A percentile compares a stretch with the other conserved stretches of the same genome.
phyloP scores from a whole-genome alignment of 2,888 invertebrate genomes.

The Strigamia maritima region DNA sequence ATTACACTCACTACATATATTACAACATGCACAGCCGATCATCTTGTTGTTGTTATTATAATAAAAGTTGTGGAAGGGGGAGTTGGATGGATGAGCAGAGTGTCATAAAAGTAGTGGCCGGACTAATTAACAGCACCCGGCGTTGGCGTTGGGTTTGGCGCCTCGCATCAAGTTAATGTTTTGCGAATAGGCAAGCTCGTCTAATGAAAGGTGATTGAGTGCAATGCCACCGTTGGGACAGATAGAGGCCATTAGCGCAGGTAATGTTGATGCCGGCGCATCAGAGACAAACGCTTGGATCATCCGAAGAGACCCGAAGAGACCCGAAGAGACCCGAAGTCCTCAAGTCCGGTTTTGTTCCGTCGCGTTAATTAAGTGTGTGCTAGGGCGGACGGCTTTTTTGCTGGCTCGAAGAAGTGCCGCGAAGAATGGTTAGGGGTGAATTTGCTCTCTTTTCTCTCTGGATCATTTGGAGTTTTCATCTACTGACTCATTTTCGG shows the following conservation, averaged over 20 bases:
- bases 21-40: neutral
- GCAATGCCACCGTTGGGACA: conserved; percentile 27
- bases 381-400: too few species aligned
- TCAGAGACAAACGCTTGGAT: too few species aligned
- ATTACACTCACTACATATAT: conserved; percentile 16
- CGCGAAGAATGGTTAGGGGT: neutral
- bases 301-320: too few species aligned
- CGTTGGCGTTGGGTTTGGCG: too few species aligned
- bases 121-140: conserved; percentile 16
- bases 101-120: conserved; percentile 18
- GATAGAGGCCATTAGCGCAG: conserved; percentile 13
- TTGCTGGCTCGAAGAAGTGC: neutral
- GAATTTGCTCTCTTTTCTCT: neutral
- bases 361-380: too few species aligned
- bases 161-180: conserved; percentile 10
- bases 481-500: conserved; percentile 1
- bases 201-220: conserved; percentile 30
- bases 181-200: conserved; percentile 13
- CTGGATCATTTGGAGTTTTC: neutral
- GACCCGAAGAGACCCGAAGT: too few species aligned
- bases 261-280: neutral
- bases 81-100: neutral
- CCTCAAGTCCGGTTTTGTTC: too few species aligned
- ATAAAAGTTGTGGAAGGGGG: neutral
- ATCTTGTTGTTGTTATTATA: conserved; percentile 9